Percentiles rank a stretch among this genome's conserved stretches.
phyloP scores from a whole-genome alignment of 1,140 invertebrate genomes.

The Sarcophaga peregrina region DNA sequence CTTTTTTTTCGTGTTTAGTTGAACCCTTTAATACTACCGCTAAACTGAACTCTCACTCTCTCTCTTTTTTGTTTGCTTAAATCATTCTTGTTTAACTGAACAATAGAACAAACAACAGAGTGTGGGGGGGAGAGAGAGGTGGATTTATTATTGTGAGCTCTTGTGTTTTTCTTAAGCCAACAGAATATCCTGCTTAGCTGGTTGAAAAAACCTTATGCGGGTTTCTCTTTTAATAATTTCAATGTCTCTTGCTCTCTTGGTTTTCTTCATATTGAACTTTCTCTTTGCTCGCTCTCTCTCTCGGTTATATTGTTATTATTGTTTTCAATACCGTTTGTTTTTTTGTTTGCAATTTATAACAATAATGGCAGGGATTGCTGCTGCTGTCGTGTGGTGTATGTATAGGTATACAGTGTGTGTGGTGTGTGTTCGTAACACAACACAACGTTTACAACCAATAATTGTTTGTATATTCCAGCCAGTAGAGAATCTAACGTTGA shows the following conservation, averaged over 20 bases:
- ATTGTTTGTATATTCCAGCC: background rate
- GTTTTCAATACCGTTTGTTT: background rate
- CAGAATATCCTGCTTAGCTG: too few species aligned
- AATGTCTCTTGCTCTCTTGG: background rate
- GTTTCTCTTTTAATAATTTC: background rate
- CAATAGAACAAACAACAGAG: too few species aligned
- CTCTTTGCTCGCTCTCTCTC: too few species aligned
- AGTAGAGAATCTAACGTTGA: constrained; percentile 6
- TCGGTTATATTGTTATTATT: background rate
- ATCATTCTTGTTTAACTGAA: too few species aligned
- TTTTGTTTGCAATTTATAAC: background rate
- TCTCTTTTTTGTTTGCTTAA: background rate
- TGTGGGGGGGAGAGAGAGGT: too few species aligned
- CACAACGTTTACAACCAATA: background rate
- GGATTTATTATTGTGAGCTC: too few species aligned
- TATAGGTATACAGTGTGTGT: too few species aligned
- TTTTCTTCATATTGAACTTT: background rate
- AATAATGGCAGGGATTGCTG: background rate
- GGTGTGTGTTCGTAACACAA: too few species aligned
- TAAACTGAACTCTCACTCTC: too few species aligned
- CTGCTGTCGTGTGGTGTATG: background rate
- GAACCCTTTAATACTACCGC: too few species aligned
- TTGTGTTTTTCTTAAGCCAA: too few species aligned
- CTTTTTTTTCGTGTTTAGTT: too few species aligned
- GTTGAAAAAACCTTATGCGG: background rate